phyloP scores from a whole-genome alignment of 1,140 invertebrate species.

The Akabosia matsudoensis region DNA sequence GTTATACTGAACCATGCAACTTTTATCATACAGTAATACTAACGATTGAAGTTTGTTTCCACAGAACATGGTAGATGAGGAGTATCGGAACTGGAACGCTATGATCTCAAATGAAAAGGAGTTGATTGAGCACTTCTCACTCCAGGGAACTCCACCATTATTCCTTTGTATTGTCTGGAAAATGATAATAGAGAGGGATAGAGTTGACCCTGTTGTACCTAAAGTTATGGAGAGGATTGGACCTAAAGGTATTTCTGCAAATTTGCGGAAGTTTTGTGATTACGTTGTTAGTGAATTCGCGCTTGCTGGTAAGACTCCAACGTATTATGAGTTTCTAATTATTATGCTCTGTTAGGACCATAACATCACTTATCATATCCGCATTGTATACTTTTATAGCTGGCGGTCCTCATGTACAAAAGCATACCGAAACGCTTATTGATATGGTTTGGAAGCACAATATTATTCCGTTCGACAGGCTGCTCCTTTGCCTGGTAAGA shows the following conservation, averaged over 20 bases:
- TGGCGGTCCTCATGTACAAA: slow-evolving; percentile 74
- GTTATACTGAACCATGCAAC: too few relatives aligned
- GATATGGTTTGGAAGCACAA: slow-evolving; percentile 98
- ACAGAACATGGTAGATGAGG: slow-evolving; percentile 83
- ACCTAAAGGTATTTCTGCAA: slow-evolving; percentile 80
- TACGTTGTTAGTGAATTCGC: slow-evolving; percentile 89
- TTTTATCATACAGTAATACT: too few relatives aligned
- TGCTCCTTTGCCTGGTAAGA: slow-evolving; percentile 81
- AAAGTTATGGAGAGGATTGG: slow-evolving; percentile 92
- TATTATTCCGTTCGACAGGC: slow-evolving; percentile 87
- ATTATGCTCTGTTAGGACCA: not conserved
- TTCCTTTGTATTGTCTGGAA: slow-evolving; percentile 93
- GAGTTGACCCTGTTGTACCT: slow-evolving; percentile 87
- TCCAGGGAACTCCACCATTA: slow-evolving; percentile 78
- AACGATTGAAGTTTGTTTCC: slow-evolving; percentile 33
- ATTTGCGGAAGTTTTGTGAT: slow-evolving; percentile 90
- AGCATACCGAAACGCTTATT: slow-evolving; percentile 90
- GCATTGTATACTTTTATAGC: slow-evolving; percentile 5
- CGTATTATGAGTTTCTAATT: not conserved
- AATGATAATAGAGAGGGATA: slow-evolving; percentile 89
- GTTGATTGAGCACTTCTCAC: slow-evolving; percentile 90
- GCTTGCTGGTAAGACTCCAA: slow-evolving; percentile 56
- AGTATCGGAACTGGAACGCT: slow-evolving; percentile 91
- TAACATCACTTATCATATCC: not conserved
- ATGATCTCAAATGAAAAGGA: slow-evolving; percentile 92